Evolutionary conservation across 2,113 vertebrate genomes (phyloP).

Genomic region (Xyrauchen texanus): DNA sequence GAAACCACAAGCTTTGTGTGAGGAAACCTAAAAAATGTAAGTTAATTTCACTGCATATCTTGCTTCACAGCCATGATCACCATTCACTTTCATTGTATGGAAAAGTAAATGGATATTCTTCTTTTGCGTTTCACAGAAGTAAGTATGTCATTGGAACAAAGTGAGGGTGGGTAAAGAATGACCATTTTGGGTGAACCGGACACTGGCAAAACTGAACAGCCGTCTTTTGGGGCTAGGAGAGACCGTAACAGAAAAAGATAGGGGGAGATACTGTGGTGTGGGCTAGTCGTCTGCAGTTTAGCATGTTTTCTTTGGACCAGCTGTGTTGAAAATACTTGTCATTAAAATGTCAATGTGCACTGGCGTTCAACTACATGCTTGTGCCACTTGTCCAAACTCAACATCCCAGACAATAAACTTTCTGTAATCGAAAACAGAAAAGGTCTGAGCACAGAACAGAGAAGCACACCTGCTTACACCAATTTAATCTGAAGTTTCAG

Average conservation of each 20-base stretch:
- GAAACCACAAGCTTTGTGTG: no score
- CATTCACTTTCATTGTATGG: no score
- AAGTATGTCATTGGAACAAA: no score
- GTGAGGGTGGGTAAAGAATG: no score
- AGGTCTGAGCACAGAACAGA: constrained; percentile 16
- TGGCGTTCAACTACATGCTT: constrained; percentile 61
- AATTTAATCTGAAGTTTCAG: constrained; percentile 60
- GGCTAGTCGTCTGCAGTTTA: constrained; percentile 44
- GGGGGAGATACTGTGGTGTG: constrained; percentile 38
- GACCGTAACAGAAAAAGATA: constrained; percentile 3
- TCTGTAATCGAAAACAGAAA: constrained; percentile 68
- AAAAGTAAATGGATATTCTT: no score
- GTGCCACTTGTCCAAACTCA: constrained; percentile 70
- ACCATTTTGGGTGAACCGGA: not conserved
- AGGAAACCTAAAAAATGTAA: no score
- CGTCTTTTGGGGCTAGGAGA: not conserved
- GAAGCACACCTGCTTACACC: constrained; percentile 47
- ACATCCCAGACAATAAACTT: constrained; percentile 64
- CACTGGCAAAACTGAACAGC: not conserved
- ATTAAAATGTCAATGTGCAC: constrained; percentile 71
- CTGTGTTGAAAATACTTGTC: constrained; percentile 72
- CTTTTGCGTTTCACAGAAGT: no score
- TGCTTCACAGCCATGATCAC: no score
- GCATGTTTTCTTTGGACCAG: constrained; percentile 73
- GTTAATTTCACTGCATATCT: no score